A percentile compares a stretch with the other conserved stretches of the same genome.
phyloP scores from a whole-genome alignment of 2,888 invertebrate genomes.

The Agonopterix heracliana region DNA sequence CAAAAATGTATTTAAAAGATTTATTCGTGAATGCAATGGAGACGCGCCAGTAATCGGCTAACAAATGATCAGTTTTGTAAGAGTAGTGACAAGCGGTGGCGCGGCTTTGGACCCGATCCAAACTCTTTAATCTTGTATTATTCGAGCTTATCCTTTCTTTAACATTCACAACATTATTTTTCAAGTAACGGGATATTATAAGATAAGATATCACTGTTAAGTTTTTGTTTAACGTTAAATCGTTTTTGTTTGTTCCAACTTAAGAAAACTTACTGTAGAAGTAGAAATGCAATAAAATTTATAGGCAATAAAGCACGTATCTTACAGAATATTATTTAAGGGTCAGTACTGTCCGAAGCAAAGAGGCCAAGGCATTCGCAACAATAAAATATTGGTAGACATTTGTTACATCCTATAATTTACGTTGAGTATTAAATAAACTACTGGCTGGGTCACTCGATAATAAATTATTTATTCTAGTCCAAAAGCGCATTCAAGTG shows the following conservation, averaged over 20 bases:
- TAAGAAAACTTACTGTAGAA: not conserved
- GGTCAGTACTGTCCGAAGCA: not conserved
- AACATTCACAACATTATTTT: conserved; percentile 4
- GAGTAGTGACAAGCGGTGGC: conserved; percentile 17
- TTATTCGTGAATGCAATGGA: conserved; percentile 7
- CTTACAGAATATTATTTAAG: conserved; percentile 6
- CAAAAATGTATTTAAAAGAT: not conserved
- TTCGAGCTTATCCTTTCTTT: conserved; percentile 10
- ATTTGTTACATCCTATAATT: not conserved
- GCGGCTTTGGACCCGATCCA: conserved; percentile 25
- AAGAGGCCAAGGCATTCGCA: conserved; percentile 10
- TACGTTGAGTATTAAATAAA: conserved; percentile 8
- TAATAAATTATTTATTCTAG: not conserved
- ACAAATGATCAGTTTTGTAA: conserved; percentile 26
- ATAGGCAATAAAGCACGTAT: not conserved
- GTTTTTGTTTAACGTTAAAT: not conserved
- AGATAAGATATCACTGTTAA: conserved; percentile 1
- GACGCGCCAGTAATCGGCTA: conserved; percentile 14
- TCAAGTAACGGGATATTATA: conserved; percentile 8
- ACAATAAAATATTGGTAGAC: conserved; percentile 2
- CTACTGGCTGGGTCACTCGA: conserved; percentile 2
- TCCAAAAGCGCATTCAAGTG: too few relatives aligned
- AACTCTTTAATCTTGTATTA: conserved; percentile 21
- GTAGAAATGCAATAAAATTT: not conserved
- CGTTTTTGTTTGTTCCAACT: not conserved